These are phyloP conservation scores for Neosilurus mollespiculum DNA, from an alignment of 2,797 vertebrate species.

Conservation along the genomic window DNA sequence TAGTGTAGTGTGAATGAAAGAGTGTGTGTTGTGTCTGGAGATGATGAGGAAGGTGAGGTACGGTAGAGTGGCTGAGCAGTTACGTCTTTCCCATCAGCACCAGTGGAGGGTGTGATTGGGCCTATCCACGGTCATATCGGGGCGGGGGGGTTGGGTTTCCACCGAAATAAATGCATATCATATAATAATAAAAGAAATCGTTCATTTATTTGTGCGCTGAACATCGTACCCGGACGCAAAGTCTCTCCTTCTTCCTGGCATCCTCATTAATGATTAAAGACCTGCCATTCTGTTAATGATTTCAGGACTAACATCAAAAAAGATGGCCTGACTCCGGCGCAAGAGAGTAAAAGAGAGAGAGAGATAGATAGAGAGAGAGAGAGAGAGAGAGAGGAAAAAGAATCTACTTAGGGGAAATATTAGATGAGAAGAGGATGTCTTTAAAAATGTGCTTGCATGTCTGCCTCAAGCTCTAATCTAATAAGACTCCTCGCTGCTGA, in stretches of 20 bases:
- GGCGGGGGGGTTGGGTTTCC: too few species aligned
- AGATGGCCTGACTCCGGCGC: neutral
- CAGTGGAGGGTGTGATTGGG: neutral
- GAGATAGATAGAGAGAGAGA: too few species aligned
- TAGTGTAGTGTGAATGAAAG: neutral
- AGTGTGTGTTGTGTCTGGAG: neutral
- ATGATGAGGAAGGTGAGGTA: neutral
- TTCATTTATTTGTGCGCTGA: neutral
- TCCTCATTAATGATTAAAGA: conserved; percentile 4
- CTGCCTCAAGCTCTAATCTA: conserved; percentile 62
- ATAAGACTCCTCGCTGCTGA: conserved; percentile 64
- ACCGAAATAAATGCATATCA: neutral
- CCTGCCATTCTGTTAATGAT: conserved; percentile 9
- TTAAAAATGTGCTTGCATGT: conserved; percentile 52
- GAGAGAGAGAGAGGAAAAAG: neutral
- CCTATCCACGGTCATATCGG: neutral
- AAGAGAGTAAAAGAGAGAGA: neutral
- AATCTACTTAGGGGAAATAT: conserved; percentile 20
- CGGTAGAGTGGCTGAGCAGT: neutral
- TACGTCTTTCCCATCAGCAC: neutral
- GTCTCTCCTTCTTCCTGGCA: conserved; percentile 18
- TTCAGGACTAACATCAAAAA: neutral
- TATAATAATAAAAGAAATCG: neutral
- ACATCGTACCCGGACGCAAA: neutral
- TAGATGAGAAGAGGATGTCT: conserved; percentile 37